Percentiles rank a stretch among this genome's conserved stretches.
Evolutionary conservation across 2,113 vertebrate species (phyloP).

Genomic region (Mohoua ochrocephala): DNA sequence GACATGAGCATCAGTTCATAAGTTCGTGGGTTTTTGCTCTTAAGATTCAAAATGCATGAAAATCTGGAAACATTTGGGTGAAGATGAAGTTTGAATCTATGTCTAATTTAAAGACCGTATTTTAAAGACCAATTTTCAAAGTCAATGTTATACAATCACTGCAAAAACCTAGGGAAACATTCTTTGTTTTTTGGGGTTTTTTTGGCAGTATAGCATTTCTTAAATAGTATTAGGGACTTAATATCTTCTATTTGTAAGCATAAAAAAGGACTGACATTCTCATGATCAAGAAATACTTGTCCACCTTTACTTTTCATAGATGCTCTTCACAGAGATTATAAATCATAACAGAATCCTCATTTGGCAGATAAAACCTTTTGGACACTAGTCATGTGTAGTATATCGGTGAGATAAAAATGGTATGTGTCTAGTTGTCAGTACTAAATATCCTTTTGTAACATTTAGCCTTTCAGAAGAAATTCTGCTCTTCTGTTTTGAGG

Average conservation of each 20-base stretch:
- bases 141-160: neutral
- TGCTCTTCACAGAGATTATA: neutral
- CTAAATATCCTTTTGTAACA: neutral
- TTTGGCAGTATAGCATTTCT: neutral
- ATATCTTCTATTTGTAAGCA: neutral
- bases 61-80: neutral
- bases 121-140: neutral
- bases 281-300: neutral
- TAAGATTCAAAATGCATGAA: neutral
- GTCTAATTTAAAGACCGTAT: neutral
- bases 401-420: neutral
- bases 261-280: neutral
- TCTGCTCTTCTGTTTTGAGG: neutral
- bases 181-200: neutral
- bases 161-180: neutral
- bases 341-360: neutral
- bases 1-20: neutral
- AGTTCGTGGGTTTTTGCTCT: neutral
- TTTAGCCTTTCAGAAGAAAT: neutral
- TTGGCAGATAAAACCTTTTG: neutral
- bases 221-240: neutral
- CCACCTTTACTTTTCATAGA: neutral
- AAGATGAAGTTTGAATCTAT: neutral
- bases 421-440: fast-evolving
- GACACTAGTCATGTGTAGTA: fast-evolving